Base-by-base conservation (phyloP, 2,888 invertebrate genomes). In the Rotaria socialis region DNA sequence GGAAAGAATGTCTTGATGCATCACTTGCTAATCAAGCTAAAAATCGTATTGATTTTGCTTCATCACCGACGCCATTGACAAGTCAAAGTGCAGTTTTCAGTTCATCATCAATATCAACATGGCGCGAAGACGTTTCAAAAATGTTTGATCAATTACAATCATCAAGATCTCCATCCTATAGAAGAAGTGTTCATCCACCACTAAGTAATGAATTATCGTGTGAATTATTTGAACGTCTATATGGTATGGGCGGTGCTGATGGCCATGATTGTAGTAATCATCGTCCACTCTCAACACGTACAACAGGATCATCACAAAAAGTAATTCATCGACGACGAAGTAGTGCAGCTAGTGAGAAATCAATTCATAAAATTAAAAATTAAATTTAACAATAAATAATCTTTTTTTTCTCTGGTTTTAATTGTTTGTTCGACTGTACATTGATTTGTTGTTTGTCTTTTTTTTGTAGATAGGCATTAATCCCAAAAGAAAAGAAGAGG, bases 181-280 rank as follows among this genome's bases (percentile, higher is more conserved):
- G 24, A 43, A 80, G 22, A 47, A 80, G 0, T n/a, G 19, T 47
- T 80, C 43, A n/a, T 47, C 80, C 80, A 47, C 80, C 80, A 47
- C 47, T 80, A 47, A 47, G 24, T 80, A 47, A 24, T 24, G 47
- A 43, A 47, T 14, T 80, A 80, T 47, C 80, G 10, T 35, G 24
- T 80, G 80, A 80, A 47, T 80, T 80, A 24, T 24, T 80, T 47
- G 80, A 80, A 80, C 43, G n/a, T n/a, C 14, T 80, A 47, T 43
- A 22, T 80, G 24, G 47, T 14, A 47, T 24, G 47, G 16, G 47
- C 35, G 27, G 35, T 27, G n/a, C 67, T 27, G 67, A 67, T 67
- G 43, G 22, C 47, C 24, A 22, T 47, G 80, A 80, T 47, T 24
- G 80, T 47, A 47, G 47, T 47, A 80, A 16, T 41, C 6, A 35